Evolutionary conservation across 2,888 invertebrate species (phyloP), one percentile per base, ranked within the genome.

Genomic region (Chrysolina oricalcia): DNA sequence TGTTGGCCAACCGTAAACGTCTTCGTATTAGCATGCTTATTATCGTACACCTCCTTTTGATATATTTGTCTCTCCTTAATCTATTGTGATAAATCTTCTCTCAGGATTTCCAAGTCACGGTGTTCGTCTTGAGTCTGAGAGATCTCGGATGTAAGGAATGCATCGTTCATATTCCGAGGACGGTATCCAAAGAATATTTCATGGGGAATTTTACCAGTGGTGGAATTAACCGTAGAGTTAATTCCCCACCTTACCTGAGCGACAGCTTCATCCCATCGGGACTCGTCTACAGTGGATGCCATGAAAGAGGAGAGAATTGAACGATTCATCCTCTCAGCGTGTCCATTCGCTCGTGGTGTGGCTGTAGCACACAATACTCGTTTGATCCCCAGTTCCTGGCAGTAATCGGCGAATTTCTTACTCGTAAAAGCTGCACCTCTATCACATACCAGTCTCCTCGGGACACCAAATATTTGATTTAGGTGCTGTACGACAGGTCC

Each of bases 341-440:
- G 83, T 1, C 82, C 83, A 66, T 84, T 84, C 0, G 83, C 35
- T 35, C 35, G 35, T 8, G 81, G 81, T 23, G 84, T 83, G 0
- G 84, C 78, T 3, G 82, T 83, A 15, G 83, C 81, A 75, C 77
- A 79, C 5, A 78, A 74, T 8, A 83, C 81, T 27, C 56, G 59
- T 76, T 82, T 63, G 35, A 63, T 63, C 15, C 43, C 74, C 59
- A 77, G 59, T 35, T 74, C 62, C 0, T 62, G 11, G 46, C 79
- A 79, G 65, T 65, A 81, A n/a, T 81, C 59, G 6, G 70, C 71
- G 69, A 82, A 81, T 9, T 23, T 17, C 21, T 81, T 80, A 68
- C 81, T 79, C 23, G 80, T 83, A 69, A 76, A 82, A 67, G 78
- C 75, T 35, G 76, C 72, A n/a, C 81, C 80, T 48, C 75, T 73